Conservation (phyloP, 2,113 vertebrate genomes). For the Sylvia atricapilla region DNA sequence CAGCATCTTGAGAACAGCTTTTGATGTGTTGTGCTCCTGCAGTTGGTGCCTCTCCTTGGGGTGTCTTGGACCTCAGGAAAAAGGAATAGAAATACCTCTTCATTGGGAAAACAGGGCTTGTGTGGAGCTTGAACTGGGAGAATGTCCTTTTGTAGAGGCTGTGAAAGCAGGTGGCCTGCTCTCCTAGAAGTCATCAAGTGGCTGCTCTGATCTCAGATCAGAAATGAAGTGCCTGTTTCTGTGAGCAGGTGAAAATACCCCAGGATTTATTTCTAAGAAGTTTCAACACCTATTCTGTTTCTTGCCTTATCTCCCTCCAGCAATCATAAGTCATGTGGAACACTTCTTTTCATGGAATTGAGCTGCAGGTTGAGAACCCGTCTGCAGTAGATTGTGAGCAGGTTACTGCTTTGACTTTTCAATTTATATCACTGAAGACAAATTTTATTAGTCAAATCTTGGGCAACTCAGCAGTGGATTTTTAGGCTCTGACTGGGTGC, state of each 20-base stretch:
- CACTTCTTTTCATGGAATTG: neutral
- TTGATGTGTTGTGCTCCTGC: neutral
- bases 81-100: neutral
- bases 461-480: constrained; percentile 34
- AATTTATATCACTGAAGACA: constrained; percentile 23
- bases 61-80: neutral
- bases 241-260: neutral
- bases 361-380: neutral
- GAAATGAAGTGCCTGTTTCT: neutral
- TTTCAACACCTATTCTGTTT: neutral
- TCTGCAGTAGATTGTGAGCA: neutral
- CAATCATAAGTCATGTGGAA: neutral
- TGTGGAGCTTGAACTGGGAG: neutral
- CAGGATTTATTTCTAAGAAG: neutral
- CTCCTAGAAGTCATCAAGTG: neutral
- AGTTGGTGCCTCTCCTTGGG: neutral
- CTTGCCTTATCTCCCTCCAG: constrained; percentile 11
- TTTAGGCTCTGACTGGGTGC: constrained; percentile 48
- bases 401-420: constrained; percentile 38
- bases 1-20: neutral
- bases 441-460: constrained; percentile 41
- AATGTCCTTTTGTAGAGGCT: neutral
- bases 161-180: neutral
- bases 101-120: neutral
- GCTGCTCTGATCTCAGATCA: neutral